phyloP scores from a whole-genome alignment of 2,888 invertebrate genomes.

The Acanthosepion lycidas region DNA sequence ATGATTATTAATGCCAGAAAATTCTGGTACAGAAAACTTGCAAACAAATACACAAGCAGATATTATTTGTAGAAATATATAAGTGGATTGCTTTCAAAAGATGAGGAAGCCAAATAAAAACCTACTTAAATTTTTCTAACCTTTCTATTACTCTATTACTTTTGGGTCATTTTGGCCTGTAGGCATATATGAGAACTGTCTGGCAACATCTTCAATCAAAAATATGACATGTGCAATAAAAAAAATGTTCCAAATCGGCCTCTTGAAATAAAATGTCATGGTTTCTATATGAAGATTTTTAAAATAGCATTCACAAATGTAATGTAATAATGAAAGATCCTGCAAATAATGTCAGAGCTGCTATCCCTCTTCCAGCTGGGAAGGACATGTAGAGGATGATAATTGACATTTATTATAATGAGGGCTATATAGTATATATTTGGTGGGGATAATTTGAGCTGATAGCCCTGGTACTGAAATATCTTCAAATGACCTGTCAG shows the following conservation, averaged over 20 bases:
- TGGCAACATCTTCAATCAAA: neutral
- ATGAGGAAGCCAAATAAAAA: neutral
- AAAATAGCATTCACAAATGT: no score
- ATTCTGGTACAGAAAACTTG: neutral
- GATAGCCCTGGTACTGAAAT: no score
- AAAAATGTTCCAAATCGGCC: neutral
- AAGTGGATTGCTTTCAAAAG: neutral
- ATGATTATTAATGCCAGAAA: neutral
- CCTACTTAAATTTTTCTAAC: neutral
- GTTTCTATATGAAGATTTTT: neutral
- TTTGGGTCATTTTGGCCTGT: neutral
- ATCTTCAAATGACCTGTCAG: no score
- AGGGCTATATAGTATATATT: no score
- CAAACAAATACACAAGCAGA: neutral
- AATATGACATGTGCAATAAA: neutral
- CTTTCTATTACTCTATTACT: neutral
- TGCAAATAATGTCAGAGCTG: no score
- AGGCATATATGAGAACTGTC: neutral
- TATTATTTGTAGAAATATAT: neutral
- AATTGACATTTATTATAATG: no score
- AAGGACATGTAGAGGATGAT: no score
- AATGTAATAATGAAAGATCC: no score
- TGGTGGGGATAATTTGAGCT: no score
- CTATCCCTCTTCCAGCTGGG: no score
- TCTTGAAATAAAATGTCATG: neutral